Base-by-base conservation (phyloP, 2,113 vertebrate genomes). In the Trogon melanurus region DNA sequence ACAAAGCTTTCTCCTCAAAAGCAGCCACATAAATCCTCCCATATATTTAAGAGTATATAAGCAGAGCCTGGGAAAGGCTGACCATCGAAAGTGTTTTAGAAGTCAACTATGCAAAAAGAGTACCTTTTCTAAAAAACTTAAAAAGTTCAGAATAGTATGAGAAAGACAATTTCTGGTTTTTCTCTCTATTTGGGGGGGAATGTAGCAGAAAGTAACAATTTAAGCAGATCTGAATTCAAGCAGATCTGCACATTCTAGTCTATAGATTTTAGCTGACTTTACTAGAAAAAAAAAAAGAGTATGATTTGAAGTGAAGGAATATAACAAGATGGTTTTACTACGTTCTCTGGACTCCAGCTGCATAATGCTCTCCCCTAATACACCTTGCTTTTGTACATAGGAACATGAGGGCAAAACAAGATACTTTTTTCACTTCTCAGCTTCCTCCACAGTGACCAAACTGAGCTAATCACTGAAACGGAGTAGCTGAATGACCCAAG, bases 41-140 rank as follows among this genome's bases (percentile, higher is more conserved):
- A 3, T 5, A 2, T 20, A 11, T 21, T 41, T 47, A 20, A 5
- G 6, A 73, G 20, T 3, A 32, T 10, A 7, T 2, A 27, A 60
- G 34, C 26, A 91, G 65, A 79, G 48, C 22, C 29, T 26, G 32
- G 56, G 26, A n/a, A 66, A 62, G 26, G 15, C 54, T 64, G n/a
- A 17, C 25, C 36, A 48, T 47, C 8, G 0, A 1, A 53, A 26
- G 3, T 6, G 16, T 53, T 36, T 23, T 9, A n/a, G 30, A 2
- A 66, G 44, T 25, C 36, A 66, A 18, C 57, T 61, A 4, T 7
- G 21, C 11, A 70, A 66, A 66, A 54, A 11, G 6, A 83, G 16
- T 6, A 27, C 6, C 23, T 57, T 71, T 44, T 14, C 8, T 21
- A 23, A 16, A 9, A n/a, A 76, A 41, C 41, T 41, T 44, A 47